Base-by-base conservation (phyloP, 2,888 invertebrate species). In the Rhamnusium bicolor region DNA sequence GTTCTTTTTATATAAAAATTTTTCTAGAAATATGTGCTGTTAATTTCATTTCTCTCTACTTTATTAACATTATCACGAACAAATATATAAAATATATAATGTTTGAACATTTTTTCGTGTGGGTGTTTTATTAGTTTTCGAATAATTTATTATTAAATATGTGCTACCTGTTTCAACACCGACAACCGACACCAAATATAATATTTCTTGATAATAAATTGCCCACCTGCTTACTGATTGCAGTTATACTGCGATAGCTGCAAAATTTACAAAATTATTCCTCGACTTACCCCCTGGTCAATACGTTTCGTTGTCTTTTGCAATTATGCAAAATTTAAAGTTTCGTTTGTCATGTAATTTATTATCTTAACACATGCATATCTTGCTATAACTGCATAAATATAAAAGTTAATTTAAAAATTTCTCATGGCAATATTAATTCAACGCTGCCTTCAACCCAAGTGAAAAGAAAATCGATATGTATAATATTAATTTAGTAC, bases 391-490 rank as follows among this genome's bases (percentile, higher is more conserved):
- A 40, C n/a, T 40, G 12, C 4, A 40, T n/a, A n/a, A 4, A n/a
- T 40, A 40, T 40, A 40, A 40, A 40, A 40, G 12, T 40, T 40
- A 40, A 40, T 40, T 40, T n/a, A 40, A 40, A 40, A 12, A 40
- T 40, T n/a, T 40, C 40, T 40, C 40, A 10, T 40, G 40, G 40
- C 40, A 40, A 40, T 40, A 40, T 40, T 0, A 40, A 40, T 2
- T n/a, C 2, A 40, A 40, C 40, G 40, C n/a, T n/a, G 40, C 40
- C 40, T 40, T 40, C 40, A 40, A 4, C 40, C n/a, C 40, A 4
- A 40, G n/a, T 40, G 40, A 40, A 40, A 40, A n/a, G 40, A 56
- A 27, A 56, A 56, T 56, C 54, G 16, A 56, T 56, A 56, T 56
- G 40, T 40, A 40, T 56, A 27, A 56, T 27, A 24, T 27, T 24